Conservation (phyloP, 2,113 vertebrate genomes). For the Myiopsitta monachus region DNA sequence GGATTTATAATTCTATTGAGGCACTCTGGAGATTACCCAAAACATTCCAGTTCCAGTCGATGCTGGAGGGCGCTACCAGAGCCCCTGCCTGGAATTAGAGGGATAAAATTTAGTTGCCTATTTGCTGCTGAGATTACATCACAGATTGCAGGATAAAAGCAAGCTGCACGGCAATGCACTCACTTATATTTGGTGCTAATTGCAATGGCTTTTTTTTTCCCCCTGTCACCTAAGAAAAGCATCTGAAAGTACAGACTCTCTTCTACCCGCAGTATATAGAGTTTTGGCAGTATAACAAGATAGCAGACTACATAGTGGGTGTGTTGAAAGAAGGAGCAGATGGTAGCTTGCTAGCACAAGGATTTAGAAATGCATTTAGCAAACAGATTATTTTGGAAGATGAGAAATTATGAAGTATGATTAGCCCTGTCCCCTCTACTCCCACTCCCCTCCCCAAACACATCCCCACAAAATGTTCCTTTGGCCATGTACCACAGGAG, state of each 20-base stretch:
- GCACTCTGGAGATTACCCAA: slow-evolving; percentile 55
- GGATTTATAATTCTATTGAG: slow-evolving; percentile 68
- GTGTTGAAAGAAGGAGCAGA: slow-evolving; percentile 62
- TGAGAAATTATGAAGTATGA: slow-evolving; percentile 55
- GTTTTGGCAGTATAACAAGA: slow-evolving; percentile 43
- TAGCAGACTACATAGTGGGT: slow-evolving; percentile 57
- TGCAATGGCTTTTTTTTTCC: background rate
- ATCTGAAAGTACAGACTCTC: slow-evolving; percentile 15
- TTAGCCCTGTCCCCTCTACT: slow-evolving; percentile 8
- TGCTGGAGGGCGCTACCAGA: slow-evolving; percentile 54
- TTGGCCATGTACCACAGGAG: background rate
- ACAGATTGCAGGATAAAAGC: slow-evolving; percentile 27
- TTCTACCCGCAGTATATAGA: background rate
- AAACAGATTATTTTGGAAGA: slow-evolving; percentile 61
- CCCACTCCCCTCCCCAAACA: slow-evolving; percentile 24
- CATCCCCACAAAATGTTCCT: slow-evolving; percentile 1
- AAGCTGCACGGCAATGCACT: background rate
- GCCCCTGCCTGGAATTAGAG: slow-evolving; percentile 29
- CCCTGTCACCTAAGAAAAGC: slow-evolving; percentile 26
- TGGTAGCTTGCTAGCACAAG: slow-evolving; percentile 60
- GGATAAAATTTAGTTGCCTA: slow-evolving; percentile 36
- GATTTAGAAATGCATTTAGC: slow-evolving; percentile 52
- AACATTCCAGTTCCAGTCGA: slow-evolving; percentile 36
- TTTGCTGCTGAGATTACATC: slow-evolving; percentile 40
- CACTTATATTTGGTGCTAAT: background rate